Evolutionary conservation across 2,888 invertebrate genomes (phyloP).

Genomic region (Andrena chrysosceles): DNA sequence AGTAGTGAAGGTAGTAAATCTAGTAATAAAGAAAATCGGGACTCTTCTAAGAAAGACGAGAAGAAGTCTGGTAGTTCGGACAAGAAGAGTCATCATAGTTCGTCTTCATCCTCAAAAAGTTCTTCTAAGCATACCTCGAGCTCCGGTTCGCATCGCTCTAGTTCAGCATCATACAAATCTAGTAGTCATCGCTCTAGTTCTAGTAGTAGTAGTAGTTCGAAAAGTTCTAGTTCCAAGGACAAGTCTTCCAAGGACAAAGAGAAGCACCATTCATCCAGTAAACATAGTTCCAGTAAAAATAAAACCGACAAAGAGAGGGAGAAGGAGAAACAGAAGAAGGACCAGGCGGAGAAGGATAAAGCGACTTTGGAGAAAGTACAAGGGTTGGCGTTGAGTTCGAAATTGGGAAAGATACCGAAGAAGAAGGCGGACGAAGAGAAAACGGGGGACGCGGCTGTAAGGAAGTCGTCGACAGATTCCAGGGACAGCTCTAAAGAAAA

Average conservation of each 20-base stretch:
- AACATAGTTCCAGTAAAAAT: constrained; percentile 73
- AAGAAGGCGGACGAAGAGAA: constrained; percentile 86
- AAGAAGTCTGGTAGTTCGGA: constrained; percentile 82
- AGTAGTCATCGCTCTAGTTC: constrained; percentile 78
- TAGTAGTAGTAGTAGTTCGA: constrained; percentile 74
- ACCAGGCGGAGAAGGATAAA: constrained; percentile 89
- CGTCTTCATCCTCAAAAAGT: constrained; percentile 79
- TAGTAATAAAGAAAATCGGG: constrained; percentile 85
- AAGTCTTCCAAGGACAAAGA: constrained; percentile 81
- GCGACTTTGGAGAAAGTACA: constrained; percentile 89
- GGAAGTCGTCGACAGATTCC: constrained; percentile 80
- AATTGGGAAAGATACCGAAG: constrained; percentile 92
- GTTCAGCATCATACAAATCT: constrained; percentile 76
- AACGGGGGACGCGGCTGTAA: constrained; percentile 69
- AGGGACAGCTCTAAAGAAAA: constrained; percentile 82
- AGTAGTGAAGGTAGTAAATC: constrained; percentile 85
- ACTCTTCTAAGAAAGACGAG: constrained; percentile 85
- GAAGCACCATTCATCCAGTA: constrained; percentile 76
- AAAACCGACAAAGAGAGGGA: constrained; percentile 84
- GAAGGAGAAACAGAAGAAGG: constrained; percentile 85
- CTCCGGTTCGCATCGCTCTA: constrained; percentile 79
- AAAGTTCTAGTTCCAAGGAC: constrained; percentile 78
- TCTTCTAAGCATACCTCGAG: constrained; percentile 78
- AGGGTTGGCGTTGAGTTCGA: constrained; percentile 88
- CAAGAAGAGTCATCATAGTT: constrained; percentile 84